Evolutionary conservation across 2,113 vertebrate genomes (phyloP).

Genomic region (Sigmodon hispidus): DNA sequence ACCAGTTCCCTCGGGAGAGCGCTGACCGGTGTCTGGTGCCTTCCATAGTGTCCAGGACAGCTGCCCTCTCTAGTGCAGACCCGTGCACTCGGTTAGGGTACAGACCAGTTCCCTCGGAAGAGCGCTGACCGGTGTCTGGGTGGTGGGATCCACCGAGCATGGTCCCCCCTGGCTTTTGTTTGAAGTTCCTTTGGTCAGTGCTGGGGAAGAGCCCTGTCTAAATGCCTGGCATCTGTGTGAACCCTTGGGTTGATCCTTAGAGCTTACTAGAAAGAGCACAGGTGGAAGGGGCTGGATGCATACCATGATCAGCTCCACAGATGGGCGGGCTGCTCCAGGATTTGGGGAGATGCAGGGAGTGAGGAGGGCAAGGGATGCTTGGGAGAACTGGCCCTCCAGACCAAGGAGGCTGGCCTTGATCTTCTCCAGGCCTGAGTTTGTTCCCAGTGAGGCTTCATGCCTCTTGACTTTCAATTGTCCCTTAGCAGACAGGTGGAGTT

Average conservation of each 20-base stretch:
- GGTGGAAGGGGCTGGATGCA: not conserved
- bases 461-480: not conserved
- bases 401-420: not conserved
- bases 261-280: not conserved
- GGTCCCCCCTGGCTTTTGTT: not conserved
- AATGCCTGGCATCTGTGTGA: not conserved
- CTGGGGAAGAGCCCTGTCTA: not conserved
- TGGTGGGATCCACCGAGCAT: not conserved
- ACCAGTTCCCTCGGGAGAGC: not conserved
- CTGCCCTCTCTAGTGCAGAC: not conserved
- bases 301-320: not conserved
- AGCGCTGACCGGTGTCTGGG: not conserved
- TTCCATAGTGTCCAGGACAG: not conserved
- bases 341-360: not conserved
- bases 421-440: not conserved
- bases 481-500: not conserved
- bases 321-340: not conserved
- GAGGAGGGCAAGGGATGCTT: not conserved
- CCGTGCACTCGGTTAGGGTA: not conserved
- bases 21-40: not conserved
- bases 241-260: not conserved
- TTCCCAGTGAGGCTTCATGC: not conserved
- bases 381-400: not conserved
- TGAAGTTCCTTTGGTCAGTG: not conserved
- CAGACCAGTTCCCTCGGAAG: not conserved